phyloP scores from a whole-genome alignment of 2,888 invertebrate species.

The Nomada fucata region DNA sequence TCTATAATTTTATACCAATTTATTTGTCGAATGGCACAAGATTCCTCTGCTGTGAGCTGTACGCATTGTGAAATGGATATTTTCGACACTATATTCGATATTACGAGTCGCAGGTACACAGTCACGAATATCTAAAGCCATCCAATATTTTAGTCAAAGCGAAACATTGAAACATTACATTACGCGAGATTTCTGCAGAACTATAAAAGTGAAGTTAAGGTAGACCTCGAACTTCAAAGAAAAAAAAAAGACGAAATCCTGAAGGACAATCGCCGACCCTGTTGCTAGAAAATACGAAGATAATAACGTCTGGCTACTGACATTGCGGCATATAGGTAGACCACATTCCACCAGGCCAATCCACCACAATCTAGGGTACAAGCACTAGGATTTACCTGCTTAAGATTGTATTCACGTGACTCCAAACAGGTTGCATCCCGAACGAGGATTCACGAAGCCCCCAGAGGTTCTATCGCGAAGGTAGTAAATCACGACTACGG shows the following conservation, averaged over 20 bases:
- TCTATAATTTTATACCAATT: background rate
- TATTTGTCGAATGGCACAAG: too few species aligned
- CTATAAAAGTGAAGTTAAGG: too few species aligned
- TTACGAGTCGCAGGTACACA: background rate
- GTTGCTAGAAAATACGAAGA: background rate
- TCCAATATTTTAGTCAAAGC: background rate
- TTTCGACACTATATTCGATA: too few species aligned
- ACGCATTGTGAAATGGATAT: too few species aligned
- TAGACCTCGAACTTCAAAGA: too few species aligned
- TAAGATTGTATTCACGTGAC: slow-evolving; percentile 64
- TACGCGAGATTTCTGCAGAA: too few species aligned
- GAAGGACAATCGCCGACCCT: background rate
- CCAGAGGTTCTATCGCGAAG: slow-evolving; percentile 67
- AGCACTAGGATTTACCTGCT: slow-evolving; percentile 19
- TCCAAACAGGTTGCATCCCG: slow-evolving; percentile 38
- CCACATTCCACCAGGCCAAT: slow-evolving; percentile 30
- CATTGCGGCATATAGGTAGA: slow-evolving; percentile 27
- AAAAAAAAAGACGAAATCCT: background rate
- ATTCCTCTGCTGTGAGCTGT: too few species aligned
- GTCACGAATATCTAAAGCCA: background rate
- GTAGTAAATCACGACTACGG: slow-evolving; percentile 74
- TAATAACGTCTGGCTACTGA: slow-evolving; percentile 10
- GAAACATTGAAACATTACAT: background rate
- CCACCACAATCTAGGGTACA: slow-evolving; percentile 30
- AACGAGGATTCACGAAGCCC: slow-evolving; percentile 62